Base-by-base conservation (phyloP, 92 coral and sea anemone species). In the Parazoanthus swiftii region DNA sequence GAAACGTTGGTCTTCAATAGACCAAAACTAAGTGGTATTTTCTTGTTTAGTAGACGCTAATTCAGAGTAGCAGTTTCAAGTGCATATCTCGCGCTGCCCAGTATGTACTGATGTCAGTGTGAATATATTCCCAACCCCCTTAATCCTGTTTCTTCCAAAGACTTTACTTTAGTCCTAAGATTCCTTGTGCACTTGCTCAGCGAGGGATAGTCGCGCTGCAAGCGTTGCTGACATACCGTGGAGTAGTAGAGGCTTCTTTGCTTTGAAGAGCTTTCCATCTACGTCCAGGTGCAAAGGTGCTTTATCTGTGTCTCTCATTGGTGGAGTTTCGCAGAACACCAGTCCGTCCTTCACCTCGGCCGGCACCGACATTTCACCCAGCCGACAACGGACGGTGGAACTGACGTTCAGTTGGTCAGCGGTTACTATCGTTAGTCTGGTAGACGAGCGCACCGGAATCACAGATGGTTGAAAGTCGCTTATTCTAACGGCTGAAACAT, bases 261-360 rank as follows among this genome's bases (percentile, higher is more conserved):
- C 89, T 73, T 92, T 92, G 80, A 85, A 88, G 6, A 92, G 80
- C 67, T 89, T 82, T 11, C 92, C 94, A 29, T 90, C 94, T 44
- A 90, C 90, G 37, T 92, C 94, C 77, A 92, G 89, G 44, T 90
- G 90, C 3, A 92, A 85, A 10, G 89, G 85, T 51, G 89, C 92
- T 88, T 74, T 86, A 10, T 90, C 91, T 2, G 59, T 79, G 51
- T 89, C 86, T 66, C 89, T 82, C 83, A 92, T 85, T 35, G 94
- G 94, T 48, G 94, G 94, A 4, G 92, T 92, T 77, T 92, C 92
- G 56, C 94, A 92, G 68, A 89, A 67, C 15, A 92, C 89, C 10
- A 92, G 83, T 6, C 88, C 88, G 56, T 86, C 85, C 67, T 84
- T 79, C 81, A 86, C 48, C 21, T 81, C 85, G 25, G 94, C 94